phyloP scores from a whole-genome alignment of 2,797 vertebrate genomes.

The Enteromius argenteus region DNA sequence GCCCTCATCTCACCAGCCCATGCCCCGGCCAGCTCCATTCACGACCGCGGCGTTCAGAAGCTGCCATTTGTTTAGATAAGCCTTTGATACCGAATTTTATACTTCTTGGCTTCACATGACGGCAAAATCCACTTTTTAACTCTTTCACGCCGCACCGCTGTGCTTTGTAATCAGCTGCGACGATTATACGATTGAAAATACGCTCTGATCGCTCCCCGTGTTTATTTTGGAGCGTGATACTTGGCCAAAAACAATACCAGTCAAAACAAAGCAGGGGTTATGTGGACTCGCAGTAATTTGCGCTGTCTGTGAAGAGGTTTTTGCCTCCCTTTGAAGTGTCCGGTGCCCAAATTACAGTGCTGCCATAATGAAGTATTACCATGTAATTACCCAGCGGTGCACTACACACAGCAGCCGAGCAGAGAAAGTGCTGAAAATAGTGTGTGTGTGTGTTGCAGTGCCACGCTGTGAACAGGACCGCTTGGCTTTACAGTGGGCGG shows the following conservation, averaged over 20 bases:
- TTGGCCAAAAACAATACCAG: slow-evolving; percentile 70
- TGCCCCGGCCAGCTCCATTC: slow-evolving; percentile 27
- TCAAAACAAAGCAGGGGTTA: slow-evolving; percentile 75
- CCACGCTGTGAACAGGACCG: slow-evolving; percentile 39
- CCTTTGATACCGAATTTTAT: slow-evolving; percentile 52
- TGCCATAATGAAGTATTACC: slow-evolving; percentile 82
- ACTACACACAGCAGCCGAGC: slow-evolving; percentile 57
- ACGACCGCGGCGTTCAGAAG: slow-evolving; percentile 15
- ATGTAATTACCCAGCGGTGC: slow-evolving; percentile 69
- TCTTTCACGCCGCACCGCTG: slow-evolving; percentile 52
- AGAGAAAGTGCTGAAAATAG: slow-evolving; percentile 66
- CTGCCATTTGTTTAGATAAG: slow-evolving; percentile 57
- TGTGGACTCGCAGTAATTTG: slow-evolving; percentile 75
- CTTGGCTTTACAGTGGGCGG: slow-evolving; percentile 45
- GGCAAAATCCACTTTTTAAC: slow-evolving; percentile 56
- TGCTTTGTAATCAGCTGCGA: slow-evolving; percentile 89
- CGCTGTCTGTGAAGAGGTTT: slow-evolving; percentile 75
- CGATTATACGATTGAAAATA: slow-evolving; percentile 85
- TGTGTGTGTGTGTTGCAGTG: slow-evolving; percentile 53
- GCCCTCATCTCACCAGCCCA: slow-evolving; percentile 7
- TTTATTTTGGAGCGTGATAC: slow-evolving; percentile 79
- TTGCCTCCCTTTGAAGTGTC: slow-evolving; percentile 77
- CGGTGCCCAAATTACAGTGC: slow-evolving; percentile 80
- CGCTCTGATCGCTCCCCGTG: slow-evolving; percentile 78
- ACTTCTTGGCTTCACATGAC: slow-evolving; percentile 52